Conservation (phyloP, 1,140 invertebrate genomes). For the Apis mellifera region DNA sequence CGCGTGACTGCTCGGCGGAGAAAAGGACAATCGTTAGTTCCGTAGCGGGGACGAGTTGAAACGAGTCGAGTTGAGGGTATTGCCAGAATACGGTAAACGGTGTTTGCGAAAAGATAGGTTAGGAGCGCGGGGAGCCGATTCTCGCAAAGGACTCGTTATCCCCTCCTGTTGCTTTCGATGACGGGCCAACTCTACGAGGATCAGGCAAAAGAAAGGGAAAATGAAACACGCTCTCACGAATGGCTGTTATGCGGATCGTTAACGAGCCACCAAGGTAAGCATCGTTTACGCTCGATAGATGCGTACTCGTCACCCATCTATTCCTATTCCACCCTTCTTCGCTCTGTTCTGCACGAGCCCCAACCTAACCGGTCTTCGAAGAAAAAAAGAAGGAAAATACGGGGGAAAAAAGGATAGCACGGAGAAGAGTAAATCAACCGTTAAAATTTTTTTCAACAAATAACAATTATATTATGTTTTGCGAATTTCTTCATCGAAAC, state of each 20-base stretch:
- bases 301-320: not conserved
- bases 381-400: constrained; percentile 84
- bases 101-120: constrained; percentile 34
- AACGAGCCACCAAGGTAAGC: not conserved
- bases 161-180: not conserved
- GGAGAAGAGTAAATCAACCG: constrained; percentile 56
- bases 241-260: not conserved
- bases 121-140: constrained; percentile 2
- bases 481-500: no score
- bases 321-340: not conserved
- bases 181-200: not conserved
- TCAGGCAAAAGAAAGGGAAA: not conserved
- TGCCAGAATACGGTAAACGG: constrained; percentile 1
- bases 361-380: constrained; percentile 16
- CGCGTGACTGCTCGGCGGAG: constrained; percentile 22
- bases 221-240: constrained; percentile 71
- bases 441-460: constrained; percentile 80
- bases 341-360: not conserved
- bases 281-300: not conserved
- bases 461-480: not conserved
- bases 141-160: constrained; percentile 18
- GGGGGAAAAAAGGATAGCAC: constrained; percentile 11
- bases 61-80: constrained; percentile 32
- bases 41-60: constrained; percentile 5
- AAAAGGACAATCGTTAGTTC: constrained; percentile 31